These are phyloP conservation scores for Lithodes maja DNA, from an alignment of 2,888 invertebrate genomes.

Conservation along the genomic window DNA sequence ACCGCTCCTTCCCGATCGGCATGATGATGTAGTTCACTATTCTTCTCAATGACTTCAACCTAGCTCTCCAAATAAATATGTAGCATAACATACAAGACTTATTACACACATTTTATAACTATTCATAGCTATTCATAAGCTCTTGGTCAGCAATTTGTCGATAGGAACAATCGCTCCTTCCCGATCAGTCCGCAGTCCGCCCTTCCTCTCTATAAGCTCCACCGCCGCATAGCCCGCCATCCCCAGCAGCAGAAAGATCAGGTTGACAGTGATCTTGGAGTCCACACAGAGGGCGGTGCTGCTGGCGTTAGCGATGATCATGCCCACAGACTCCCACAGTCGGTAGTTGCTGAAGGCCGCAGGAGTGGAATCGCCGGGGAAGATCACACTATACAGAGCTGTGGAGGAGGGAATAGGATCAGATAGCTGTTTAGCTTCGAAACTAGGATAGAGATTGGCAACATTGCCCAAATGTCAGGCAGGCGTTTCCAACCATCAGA, in stretches of 20 bases:
- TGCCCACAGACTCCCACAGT: slow-evolving; percentile 92
- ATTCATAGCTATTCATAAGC: neutral
- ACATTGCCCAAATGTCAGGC: too few relatives aligned
- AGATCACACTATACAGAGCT: slow-evolving; percentile 92
- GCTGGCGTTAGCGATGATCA: slow-evolving; percentile 92
- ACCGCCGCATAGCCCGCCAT: slow-evolving; percentile 82
- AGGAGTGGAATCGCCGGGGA: slow-evolving; percentile 88
- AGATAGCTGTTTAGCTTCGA: neutral
- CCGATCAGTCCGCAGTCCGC: slow-evolving; percentile 17
- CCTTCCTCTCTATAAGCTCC: slow-evolving; percentile 57
- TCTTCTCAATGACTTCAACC: too few relatives aligned
- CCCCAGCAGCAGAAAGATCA: slow-evolving; percentile 84
- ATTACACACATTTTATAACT: too few relatives aligned
- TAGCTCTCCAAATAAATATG: too few relatives aligned
- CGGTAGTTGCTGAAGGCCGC: slow-evolving; percentile 94
- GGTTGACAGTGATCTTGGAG: slow-evolving; percentile 89
- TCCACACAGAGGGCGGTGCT: slow-evolving; percentile 89
- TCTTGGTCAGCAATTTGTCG: slow-evolving; percentile 19
- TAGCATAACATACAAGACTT: too few relatives aligned
- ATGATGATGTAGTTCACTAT: too few relatives aligned
- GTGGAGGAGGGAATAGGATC: neutral
- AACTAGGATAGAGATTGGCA: neutral
- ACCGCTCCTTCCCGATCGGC: too few relatives aligned
- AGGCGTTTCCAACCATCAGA: too few relatives aligned
- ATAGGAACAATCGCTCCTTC: slow-evolving; percentile 27